A percentile compares a stretch with the other conserved stretches of the same genome.
These are phyloP conservation scores for Cephus sareptanus DNA, from an alignment of 2,888 invertebrate genomes.

Conservation along the genomic window DNA sequence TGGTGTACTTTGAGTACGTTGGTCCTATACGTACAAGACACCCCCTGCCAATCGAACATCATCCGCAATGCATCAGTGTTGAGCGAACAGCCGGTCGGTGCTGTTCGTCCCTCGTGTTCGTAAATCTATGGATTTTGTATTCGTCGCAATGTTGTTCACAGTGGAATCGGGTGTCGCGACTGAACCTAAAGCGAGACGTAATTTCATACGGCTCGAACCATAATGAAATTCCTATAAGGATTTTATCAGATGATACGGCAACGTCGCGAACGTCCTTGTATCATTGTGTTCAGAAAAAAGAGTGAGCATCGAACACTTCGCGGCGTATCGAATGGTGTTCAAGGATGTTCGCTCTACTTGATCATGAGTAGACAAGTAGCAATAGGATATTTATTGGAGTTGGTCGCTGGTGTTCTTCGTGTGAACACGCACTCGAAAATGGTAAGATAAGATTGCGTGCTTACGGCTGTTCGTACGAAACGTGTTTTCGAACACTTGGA, in stretches of 20 bases:
- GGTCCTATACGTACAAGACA: slow-evolving; percentile 31
- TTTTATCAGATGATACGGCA: too few relatives aligned
- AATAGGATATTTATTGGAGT: background rate
- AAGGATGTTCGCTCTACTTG: background rate
- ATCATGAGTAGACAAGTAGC: background rate
- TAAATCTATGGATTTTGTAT: background rate
- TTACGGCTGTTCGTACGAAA: too few relatives aligned
- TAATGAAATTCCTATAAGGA: background rate
- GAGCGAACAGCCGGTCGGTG: slow-evolving; percentile 41
- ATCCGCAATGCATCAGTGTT: slow-evolving; percentile 52
- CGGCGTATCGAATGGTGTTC: background rate
- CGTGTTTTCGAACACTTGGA: too few relatives aligned
- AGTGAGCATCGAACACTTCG: background rate
- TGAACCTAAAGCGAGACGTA: background rate
- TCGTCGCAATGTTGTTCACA: background rate
- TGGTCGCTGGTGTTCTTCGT: background rate
- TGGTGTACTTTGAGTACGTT: slow-evolving; percentile 28
- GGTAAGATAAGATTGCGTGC: background rate
- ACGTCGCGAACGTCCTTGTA: too few relatives aligned
- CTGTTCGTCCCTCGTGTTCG: slow-evolving; percentile 33
- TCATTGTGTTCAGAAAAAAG: background rate
- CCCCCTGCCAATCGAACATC: slow-evolving; percentile 30
- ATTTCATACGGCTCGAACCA: background rate
- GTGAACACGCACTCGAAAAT: background rate
- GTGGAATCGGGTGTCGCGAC: background rate